Base-by-base conservation (phyloP, 2,113 vertebrate species). In the Cottus gobio region DNA sequence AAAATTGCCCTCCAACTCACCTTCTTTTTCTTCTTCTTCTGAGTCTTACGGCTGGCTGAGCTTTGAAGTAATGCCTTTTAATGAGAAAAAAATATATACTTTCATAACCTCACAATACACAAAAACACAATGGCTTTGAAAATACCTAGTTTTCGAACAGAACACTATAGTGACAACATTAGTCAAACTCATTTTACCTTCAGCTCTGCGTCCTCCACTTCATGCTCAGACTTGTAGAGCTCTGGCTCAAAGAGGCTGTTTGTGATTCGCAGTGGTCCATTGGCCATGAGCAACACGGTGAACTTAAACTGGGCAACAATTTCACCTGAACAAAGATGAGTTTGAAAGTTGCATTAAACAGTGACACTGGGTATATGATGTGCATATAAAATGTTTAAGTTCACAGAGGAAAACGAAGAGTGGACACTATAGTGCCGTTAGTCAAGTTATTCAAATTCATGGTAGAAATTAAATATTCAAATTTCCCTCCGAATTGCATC, bases 21-120 rank as follows among this genome's bases (percentile, higher is more conserved):
- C 97, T 99, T 99, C 96, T 99, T 99, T 96, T 99, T 99, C 96
- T 99, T 99, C 94, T 98, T 99, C 95, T 99, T 99, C 92, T 99
- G 98, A 46, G 97, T 96, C 95, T 98, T 99, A 54, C 98, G 93
- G 93, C 98, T 99, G 75, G 97, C 96, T 48, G 98, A 99, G 94
- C 97, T 99, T 76, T 98, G 97, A 88, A 99, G 95, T 71, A 99
- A 96, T 85, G 97, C 96, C 98, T 99, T 75, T 30, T 85, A 62
- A 74, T 30, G 7, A 20, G 1, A 3, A 18, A n/a, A 37, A 48
- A 34, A 56, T 7, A 44, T 15, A 71, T 13, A 50, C 31, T 46
- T 58, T 30, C 6, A 62, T 83, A 50, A 71, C 42, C 50, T 80
- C 46, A 42, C 28, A 37, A 68, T n/a, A 18, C 18, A 77, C 79